Evolutionary conservation across 2,888 invertebrate species (phyloP).

Genomic region (Oeneis ivallda): DNA sequence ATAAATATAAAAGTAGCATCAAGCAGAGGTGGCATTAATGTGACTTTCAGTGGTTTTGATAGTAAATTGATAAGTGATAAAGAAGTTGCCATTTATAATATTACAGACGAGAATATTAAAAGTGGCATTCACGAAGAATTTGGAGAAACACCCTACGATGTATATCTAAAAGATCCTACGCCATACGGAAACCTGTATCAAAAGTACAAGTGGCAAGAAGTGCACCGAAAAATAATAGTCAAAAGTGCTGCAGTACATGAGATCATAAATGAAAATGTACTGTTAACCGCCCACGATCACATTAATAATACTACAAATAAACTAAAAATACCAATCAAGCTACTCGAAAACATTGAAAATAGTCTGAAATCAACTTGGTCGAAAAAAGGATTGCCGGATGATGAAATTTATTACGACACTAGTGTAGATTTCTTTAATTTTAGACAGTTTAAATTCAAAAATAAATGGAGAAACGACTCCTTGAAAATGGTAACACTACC

Average conservation of each 20-base stretch:
- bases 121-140: constrained; percentile 55
- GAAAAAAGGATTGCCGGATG: constrained; percentile 49
- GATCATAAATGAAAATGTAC: constrained; percentile 49
- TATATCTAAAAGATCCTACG: constrained; percentile 64
- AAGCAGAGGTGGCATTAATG: constrained; percentile 42
- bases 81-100: constrained; percentile 58
- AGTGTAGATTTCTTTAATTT: constrained; percentile 51
- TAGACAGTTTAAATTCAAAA: constrained; percentile 44
- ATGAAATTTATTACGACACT: constrained; percentile 50
- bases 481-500: constrained; percentile 41
- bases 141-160: constrained; percentile 55
- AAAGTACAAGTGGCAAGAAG: constrained; percentile 58
- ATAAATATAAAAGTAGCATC: constrained; percentile 52
- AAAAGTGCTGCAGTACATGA: constrained; percentile 51
- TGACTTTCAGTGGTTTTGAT: constrained; percentile 49
- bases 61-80: constrained; percentile 53
- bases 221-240: constrained; percentile 49
- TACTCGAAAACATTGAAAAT: constrained; percentile 50
- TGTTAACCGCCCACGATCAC: constrained; percentile 49
- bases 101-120: constrained; percentile 58
- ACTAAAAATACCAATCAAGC: constrained; percentile 43
- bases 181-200: constrained; percentile 54
- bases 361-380: constrained; percentile 54
- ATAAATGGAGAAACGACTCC: constrained; percentile 55
- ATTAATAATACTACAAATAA: constrained; percentile 55